Evolutionary conservation across 2,888 invertebrate species (phyloP), one percentile per base, ranked within the genome.

Genomic region (Myathropa florea): DNA sequence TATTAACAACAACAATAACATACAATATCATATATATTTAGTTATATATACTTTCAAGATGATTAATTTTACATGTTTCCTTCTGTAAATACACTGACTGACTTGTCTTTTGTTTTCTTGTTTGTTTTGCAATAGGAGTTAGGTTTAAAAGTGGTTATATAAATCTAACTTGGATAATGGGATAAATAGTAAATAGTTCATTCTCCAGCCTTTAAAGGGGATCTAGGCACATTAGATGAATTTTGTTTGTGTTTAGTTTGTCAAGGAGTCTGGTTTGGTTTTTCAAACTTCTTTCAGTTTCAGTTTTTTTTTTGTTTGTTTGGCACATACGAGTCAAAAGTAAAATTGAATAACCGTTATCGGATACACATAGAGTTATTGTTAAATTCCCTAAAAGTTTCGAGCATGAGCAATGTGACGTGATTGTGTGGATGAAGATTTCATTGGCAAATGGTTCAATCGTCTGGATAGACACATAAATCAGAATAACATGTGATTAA

Each of bases 321-420:
- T 89, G 89, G 89, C 89, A 89, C 89, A 89, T 88, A 80, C 76
- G 88, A 88, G 84, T 86, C 79, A 73, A 81, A 87, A 79, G 80
- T 72, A 70, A 79, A 83, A 28, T 73, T 80, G 53, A 75, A 71
- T 57, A 70, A 46, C 39, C 46, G 18, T 18, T 46, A 46, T 23
- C 68, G 61, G 55, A 55, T 88, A 86, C 68, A 73, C 57, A 80
- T 68, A 65, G 67, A 46, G 39, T 72, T 85, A 36, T 67, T 79
- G 60, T 64, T 70, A 53, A 76, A 81, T 77, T 77, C 57, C 72
- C 72, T 85, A 68, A 72, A 67, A 33, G 10, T 63, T 68, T 72
- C 59, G 59, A 28, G 77, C 68, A 71, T 63, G 80, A 46, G 77
- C 64, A 78, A 79, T 73, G 28, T 53, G 21, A 55, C 23, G 65